Percentiles rank a stretch among this genome's conserved stretches.
Evolutionary conservation across 1,140 invertebrate genomes (phyloP).

Genomic region (Eumeta japonica): DNA sequence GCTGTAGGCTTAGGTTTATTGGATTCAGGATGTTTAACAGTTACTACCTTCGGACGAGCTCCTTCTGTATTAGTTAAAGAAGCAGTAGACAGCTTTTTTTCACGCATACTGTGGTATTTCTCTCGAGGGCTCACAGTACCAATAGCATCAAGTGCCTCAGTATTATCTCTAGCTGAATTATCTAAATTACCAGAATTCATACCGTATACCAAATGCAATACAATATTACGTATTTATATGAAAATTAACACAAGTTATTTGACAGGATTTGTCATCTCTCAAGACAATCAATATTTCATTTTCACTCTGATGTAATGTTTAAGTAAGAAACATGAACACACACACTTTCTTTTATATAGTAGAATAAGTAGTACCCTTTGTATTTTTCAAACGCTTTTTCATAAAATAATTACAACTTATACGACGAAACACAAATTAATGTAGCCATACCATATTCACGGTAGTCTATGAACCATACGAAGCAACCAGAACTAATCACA

Average conservation of each 20-base stretch:
- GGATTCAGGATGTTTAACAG: slow-evolving; percentile 91
- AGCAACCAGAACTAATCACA: too few relatives aligned
- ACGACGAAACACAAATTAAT: too few relatives aligned
- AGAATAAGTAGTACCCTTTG: too few relatives aligned
- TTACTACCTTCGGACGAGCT: slow-evolving; percentile 82
- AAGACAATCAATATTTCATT: slow-evolving; percentile 20
- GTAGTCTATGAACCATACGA: too few relatives aligned
- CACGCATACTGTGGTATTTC: slow-evolving; percentile 61
- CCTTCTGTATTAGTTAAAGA: slow-evolving; percentile 68
- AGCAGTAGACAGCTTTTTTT: slow-evolving; percentile 78
- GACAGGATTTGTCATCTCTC: slow-evolving; percentile 25
- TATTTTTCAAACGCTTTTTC: too few relatives aligned
- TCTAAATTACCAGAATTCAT: slow-evolving; percentile 52
- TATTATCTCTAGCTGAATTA: slow-evolving; percentile 47
- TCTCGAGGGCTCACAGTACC: slow-evolving; percentile 46
- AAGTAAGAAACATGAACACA: too few relatives aligned
- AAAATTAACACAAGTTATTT: slow-evolving; percentile 18
- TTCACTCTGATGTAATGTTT: too few relatives aligned
- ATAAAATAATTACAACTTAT: too few relatives aligned
- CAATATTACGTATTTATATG: slow-evolving; percentile 3
- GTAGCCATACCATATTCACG: too few relatives aligned
- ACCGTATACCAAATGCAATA: slow-evolving; percentile 18
- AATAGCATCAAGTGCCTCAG: slow-evolving; percentile 42
- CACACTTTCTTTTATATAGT: too few relatives aligned
- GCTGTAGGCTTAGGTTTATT: slow-evolving; percentile 91